phyloP scores from a whole-genome alignment of 2,888 invertebrate species.

The Syritta pipiens region DNA sequence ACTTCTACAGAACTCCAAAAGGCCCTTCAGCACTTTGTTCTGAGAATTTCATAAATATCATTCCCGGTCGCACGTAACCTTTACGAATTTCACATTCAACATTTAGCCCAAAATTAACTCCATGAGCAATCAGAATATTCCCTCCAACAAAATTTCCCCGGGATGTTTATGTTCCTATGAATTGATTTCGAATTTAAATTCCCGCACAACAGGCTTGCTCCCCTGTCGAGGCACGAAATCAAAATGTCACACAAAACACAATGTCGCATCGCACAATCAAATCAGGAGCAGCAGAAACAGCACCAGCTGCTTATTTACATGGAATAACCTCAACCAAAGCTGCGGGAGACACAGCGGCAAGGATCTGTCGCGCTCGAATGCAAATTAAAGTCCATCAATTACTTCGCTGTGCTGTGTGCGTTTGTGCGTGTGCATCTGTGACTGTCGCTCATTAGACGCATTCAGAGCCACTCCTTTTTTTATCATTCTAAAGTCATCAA shows the following conservation, averaged over 20 bases:
- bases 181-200: conserved; percentile 27
- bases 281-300: conserved; percentile 2
- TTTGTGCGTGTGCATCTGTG: neutral
- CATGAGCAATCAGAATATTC: too few relatives aligned
- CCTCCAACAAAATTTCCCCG: too few relatives aligned
- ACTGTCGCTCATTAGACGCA: neutral
- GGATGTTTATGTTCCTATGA: conserved; percentile 6
- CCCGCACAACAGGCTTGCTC: conserved; percentile 20
- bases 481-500: conserved; percentile 39
- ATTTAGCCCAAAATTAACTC: too few relatives aligned
- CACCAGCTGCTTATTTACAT: conserved; percentile 47
- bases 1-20: too few relatives aligned
- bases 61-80: too few relatives aligned
- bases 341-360: neutral
- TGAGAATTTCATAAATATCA: too few relatives aligned
- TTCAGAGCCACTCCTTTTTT: neutral
- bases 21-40: too few relatives aligned
- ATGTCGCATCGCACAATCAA: conserved; percentile 19
- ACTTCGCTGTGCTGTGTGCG: neutral
- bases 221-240: conserved; percentile 24
- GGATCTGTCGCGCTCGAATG: conserved; percentile 10
- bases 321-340: neutral
- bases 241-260: conserved; percentile 37
- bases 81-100: too few relatives aligned
- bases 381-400: conserved; percentile 42